These are phyloP conservation scores for Halcyon senegalensis DNA, from an alignment of 2,113 vertebrate species.

Conservation along the genomic window DNA sequence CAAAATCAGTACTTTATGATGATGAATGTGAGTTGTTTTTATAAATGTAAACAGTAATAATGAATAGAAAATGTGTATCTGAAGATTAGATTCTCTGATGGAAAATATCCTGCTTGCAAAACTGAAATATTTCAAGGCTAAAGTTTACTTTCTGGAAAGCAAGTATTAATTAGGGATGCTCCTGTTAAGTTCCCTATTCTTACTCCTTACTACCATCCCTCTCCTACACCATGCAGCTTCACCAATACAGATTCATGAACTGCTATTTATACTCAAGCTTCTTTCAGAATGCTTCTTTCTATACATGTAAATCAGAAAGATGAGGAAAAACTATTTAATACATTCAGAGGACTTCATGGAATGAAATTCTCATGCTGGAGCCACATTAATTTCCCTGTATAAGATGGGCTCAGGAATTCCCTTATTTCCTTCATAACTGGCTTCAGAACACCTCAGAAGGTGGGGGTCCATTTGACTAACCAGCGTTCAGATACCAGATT, in stretches of 20 bases:
- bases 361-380: neutral
- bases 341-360: neutral
- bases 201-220: neutral
- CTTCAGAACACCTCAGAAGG: neutral
- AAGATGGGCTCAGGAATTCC: neutral
- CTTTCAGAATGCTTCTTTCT: neutral
- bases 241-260: neutral
- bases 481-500: neutral
- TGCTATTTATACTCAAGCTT: neutral
- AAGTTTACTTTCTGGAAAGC: neutral
- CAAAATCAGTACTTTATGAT: neutral
- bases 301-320: neutral
- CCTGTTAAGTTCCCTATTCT: neutral
- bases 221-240: neutral
- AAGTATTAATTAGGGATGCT: neutral
- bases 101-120: neutral
- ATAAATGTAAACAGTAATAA: neutral
- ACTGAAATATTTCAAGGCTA: neutral
- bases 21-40: neutral
- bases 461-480: neutral
- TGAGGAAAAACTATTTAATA: neutral
- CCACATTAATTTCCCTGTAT: neutral
- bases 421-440: neutral
- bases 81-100: neutral
- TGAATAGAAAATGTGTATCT: neutral